Conservation (phyloP, 2,888 invertebrate species). For the Pristionchus japonicus region DNA sequence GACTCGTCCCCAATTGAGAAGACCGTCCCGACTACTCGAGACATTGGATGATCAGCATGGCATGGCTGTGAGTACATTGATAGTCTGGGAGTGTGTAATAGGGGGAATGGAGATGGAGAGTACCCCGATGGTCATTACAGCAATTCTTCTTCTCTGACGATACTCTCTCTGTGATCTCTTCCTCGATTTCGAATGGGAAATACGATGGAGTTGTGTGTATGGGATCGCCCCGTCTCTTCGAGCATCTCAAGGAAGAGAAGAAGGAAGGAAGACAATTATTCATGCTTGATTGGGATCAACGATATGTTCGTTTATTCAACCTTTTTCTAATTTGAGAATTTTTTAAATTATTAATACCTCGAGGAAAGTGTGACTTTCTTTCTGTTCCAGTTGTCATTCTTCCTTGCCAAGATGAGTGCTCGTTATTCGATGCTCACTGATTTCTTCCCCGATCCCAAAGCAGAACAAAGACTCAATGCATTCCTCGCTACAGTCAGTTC, state of each 20-base stretch:
- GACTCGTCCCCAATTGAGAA: slow-evolving; percentile 52
- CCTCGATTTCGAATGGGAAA: slow-evolving; percentile 53
- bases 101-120: too few species aligned
- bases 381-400: slow-evolving; percentile 44
- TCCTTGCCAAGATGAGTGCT: slow-evolving; percentile 9
- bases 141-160: slow-evolving; percentile 71
- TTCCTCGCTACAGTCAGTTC: slow-evolving; percentile 27
- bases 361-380: background rate
- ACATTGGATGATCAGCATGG: slow-evolving; percentile 62
- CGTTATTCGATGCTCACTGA: slow-evolving; percentile 46
- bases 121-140: slow-evolving; percentile 48
- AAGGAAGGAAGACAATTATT: slow-evolving; percentile 55
- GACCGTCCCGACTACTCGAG: slow-evolving; percentile 57
- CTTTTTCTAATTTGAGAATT: background rate
- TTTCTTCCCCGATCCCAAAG: slow-evolving; percentile 41
- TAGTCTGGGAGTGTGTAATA: too few species aligned
- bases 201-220: slow-evolving; percentile 68
- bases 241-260: slow-evolving; percentile 52
- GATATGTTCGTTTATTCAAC: slow-evolving; percentile 58
- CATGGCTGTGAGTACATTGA: slow-evolving; percentile 61
- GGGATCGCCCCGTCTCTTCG: slow-evolving; percentile 64
- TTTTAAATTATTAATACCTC: background rate
- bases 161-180: slow-evolving; percentile 58
- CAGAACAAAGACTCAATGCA: slow-evolving; percentile 17
- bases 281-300: slow-evolving; percentile 68